These are phyloP conservation scores for Leptinotarsa undecemlineata DNA, from an alignment of 1,140 invertebrate species.

Conservation along the genomic window DNA sequence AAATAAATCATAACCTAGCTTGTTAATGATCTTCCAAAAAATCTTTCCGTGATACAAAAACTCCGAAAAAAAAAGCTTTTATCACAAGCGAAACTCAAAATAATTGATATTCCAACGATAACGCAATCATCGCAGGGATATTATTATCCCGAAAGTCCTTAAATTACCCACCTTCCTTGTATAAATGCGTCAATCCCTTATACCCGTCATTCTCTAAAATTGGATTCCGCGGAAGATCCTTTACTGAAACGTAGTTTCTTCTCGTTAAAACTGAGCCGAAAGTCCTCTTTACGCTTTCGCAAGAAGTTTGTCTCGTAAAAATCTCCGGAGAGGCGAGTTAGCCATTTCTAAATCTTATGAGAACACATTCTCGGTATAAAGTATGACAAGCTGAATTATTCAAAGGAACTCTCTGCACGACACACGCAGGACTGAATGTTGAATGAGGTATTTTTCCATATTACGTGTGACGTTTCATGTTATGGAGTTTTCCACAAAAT, in stretches of 20 bases:
- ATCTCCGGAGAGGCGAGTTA: conserved; percentile 16
- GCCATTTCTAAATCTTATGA: conserved; percentile 24
- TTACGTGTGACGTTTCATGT: conserved; percentile 16
- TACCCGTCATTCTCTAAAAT: not conserved
- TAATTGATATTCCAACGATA: too few relatives aligned
- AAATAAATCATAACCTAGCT: too few relatives aligned
- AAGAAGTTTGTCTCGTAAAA: conserved; percentile 25
- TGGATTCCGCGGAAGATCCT: not conserved
- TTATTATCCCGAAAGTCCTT: too few relatives aligned
- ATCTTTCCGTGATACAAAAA: too few relatives aligned
- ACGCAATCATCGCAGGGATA: too few relatives aligned
- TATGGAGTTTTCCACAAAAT: too few relatives aligned
- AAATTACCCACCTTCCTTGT: not conserved
- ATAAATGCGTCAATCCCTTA: not conserved
- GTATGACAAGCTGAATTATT: conserved; percentile 28
- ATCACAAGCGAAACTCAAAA: too few relatives aligned
- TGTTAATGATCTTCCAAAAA: too few relatives aligned
- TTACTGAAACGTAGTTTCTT: conserved; percentile 2
- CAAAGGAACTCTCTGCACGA: conserved; percentile 17
- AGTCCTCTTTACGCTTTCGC: conserved; percentile 13
- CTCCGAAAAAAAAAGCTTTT: too few relatives aligned
- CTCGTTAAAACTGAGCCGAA: conserved; percentile 18
- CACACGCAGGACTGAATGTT: conserved; percentile 21
- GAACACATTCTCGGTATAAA: conserved; percentile 25
- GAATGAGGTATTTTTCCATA: conserved; percentile 21